Base-by-base conservation (phyloP, 2,888 invertebrate genomes). In the Cyclophora punctaria region DNA sequence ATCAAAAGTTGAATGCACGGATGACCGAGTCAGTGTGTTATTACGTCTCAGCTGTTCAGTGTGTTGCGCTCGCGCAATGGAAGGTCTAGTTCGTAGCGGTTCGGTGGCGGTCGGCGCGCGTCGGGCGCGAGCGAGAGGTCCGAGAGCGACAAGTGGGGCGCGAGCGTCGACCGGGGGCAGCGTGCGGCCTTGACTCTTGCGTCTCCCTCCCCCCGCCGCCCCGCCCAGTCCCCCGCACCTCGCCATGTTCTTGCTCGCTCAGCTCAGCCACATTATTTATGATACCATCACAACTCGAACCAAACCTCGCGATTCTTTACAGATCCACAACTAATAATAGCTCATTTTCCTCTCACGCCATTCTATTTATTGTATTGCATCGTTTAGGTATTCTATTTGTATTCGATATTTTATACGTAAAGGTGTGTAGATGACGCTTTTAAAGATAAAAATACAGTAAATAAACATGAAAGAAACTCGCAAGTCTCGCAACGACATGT, bases 121-220 rank as follows among this genome's bases (percentile, higher is more conserved):
- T 83, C 85, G 84, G 71, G 50, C 52, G 66, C 62, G 78, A 84
- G 79, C 71, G 83, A 82, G 85, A 83, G 67, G 60, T 54, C 52
- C 55, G 66, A 66, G 81, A 81, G 83, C 78, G 81, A 82, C 83
- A 83, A 80, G 82, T 81, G 82, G 83, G 81, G 78, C 83, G 83
- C 84, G 90, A 96, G 94, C 91, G 96, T 95, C 85, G 95, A 93
- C 79, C 87, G 91, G 90, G 92, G 92, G 92, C 92, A 92, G 90
- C 91, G 92, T 90, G 92, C 92, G 92, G 90, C 92, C 92, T 92
- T 92, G 92, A 92, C 92, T 92, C 90, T 89, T 85, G 79, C 75
- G 76, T 73, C 66, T 67, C 63, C 68, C 65, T 58, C 64, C 62
- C 60, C 62, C 55, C 37, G 37, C 37, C 37, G 37, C 37, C 65